A percentile compares a stretch with the other conserved stretches of the same genome.
These are phyloP conservation scores for Cyprinodon variegatus DNA, from an alignment of 2,113 vertebrate genomes.

Conservation along the genomic window DNA sequence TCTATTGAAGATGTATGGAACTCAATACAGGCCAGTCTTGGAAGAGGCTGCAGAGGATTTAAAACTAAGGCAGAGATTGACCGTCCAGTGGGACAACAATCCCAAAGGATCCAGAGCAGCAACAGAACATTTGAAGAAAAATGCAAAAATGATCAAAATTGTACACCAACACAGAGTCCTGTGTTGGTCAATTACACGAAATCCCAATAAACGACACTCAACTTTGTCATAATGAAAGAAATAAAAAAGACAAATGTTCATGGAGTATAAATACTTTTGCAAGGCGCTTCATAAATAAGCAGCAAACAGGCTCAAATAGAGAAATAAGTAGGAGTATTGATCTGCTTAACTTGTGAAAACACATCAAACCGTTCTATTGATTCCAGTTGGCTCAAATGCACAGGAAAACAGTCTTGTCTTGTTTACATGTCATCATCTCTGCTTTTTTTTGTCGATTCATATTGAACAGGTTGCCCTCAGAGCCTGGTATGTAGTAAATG, in stretches of 20 bases:
- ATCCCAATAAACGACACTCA: background rate
- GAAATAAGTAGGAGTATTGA: slow-evolving; percentile 25
- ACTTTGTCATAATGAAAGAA: background rate
- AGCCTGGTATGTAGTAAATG: background rate
- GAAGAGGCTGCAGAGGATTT: no score
- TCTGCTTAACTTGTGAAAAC: slow-evolving; percentile 26
- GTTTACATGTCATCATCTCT: background rate
- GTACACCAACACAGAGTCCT: background rate
- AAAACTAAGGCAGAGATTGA: no score
- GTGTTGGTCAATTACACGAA: background rate
- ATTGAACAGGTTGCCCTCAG: background rate
- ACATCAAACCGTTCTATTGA: slow-evolving; percentile 21
- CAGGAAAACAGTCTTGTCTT: background rate
- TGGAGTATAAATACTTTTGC: no score
- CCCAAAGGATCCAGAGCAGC: no score
- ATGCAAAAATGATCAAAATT: no score
- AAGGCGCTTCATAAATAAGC: background rate
- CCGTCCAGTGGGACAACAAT: no score
- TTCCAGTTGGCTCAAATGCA: slow-evolving; percentile 22
- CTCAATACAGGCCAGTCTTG: no score
- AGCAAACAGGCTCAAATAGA: background rate
- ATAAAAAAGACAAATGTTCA: background rate
- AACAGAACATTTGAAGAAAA: no score
- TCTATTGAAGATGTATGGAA: no score
- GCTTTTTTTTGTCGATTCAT: background rate